Percentiles rank a stretch among this genome's conserved stretches.
Conservation (phyloP, 2,113 vertebrate species). For the Miniopterus natalensis region DNA sequence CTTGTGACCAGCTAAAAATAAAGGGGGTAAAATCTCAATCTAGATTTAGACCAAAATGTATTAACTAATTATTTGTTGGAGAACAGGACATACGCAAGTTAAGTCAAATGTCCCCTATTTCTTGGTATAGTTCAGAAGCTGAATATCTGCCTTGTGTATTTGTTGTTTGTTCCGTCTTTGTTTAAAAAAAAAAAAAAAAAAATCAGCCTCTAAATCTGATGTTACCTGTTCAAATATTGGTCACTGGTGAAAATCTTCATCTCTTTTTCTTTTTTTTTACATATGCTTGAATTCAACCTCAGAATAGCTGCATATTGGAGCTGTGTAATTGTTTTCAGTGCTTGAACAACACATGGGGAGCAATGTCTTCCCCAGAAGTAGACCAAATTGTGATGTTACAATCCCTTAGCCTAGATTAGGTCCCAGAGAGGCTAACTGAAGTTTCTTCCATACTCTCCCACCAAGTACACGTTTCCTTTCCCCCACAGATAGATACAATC, state of each 20-base stretch:
- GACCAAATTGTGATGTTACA: not conserved
- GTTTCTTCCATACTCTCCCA: not conserved
- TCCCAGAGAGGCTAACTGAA: not conserved
- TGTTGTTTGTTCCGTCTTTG: constrained; percentile 1
- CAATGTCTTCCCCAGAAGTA: not conserved
- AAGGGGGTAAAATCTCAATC: not conserved
- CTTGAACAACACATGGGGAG: not conserved
- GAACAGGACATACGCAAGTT: not conserved
- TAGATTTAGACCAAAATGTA: not conserved
- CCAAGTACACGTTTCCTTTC: not conserved
- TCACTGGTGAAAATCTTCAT: not conserved
- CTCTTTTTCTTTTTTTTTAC: not conserved
- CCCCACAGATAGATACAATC: not conserved
- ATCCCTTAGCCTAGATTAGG: not conserved
- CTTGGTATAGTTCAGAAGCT: not conserved
- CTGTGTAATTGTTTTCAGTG: not conserved
- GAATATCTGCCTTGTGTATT: not conserved
- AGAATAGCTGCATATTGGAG: not conserved
- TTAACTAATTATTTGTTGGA: not conserved
- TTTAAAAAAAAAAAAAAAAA: not conserved
- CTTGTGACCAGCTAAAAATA: not conserved
- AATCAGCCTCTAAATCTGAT: not conserved
- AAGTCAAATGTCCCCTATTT: not conserved
- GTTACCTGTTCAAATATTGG: not conserved
- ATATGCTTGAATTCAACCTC: not conserved